These are phyloP conservation scores for Ailuropoda melanoleuca DNA, from an alignment of 2,113 vertebrate species.

Conservation along the genomic window DNA sequence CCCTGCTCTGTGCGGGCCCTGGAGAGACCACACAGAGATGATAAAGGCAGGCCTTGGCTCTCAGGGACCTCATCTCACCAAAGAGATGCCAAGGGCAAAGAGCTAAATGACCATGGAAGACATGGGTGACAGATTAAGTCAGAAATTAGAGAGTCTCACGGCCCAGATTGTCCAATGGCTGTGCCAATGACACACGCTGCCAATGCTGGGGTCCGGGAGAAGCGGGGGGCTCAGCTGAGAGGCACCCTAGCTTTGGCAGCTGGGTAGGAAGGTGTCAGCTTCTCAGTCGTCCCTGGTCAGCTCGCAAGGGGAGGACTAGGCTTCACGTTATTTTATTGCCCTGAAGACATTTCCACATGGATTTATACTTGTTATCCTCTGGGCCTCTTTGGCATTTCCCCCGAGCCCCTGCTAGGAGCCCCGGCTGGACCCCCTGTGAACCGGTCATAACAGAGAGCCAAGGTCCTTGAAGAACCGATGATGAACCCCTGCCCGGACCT, in stretches of 20 bases:
- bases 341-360: not conserved
- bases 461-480: not conserved
- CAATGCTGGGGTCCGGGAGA: fast-evolving
- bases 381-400: not conserved
- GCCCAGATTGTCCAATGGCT: not conserved
- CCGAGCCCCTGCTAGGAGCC: not conserved
- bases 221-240: not conserved
- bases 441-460: not conserved
- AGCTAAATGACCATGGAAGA: not conserved
- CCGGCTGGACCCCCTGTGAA: not conserved
- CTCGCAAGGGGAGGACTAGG: not conserved
- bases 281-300: not conserved
- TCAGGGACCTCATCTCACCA: not conserved
- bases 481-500: no score
- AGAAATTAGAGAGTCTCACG: not conserved
- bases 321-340: not conserved
- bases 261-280: not conserved
- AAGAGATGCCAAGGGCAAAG: not conserved
- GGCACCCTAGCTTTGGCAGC: not conserved
- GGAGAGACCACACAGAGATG: not conserved
- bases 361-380: not conserved
- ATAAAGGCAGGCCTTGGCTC: not conserved
- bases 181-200: not conserved
- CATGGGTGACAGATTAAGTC: not conserved
- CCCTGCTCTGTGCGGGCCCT: no score